Percentiles rank a stretch among this genome's conserved stretches.
These are phyloP conservation scores for Dinothrombium tinctorium DNA, from an alignment of 1,140 invertebrate species.

Conservation along the genomic window DNA sequence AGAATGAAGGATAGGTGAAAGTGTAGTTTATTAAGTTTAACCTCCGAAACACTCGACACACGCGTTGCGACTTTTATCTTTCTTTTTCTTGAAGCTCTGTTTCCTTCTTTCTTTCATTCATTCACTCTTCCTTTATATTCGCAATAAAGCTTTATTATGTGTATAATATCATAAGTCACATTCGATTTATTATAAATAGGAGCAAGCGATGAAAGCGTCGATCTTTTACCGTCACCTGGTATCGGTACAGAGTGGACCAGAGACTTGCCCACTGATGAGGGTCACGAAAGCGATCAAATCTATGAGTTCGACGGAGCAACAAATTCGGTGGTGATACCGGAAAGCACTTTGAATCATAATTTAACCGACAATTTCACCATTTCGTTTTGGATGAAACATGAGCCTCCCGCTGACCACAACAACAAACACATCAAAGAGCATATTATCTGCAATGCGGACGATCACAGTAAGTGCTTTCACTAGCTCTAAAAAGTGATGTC, in stretches of 20 bases:
- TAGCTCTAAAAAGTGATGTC: not conserved
- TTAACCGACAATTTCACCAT: conserved; percentile 59
- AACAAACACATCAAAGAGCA: conserved; percentile 82
- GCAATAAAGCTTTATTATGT: not conserved
- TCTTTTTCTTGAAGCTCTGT: not conserved
- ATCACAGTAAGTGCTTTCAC: conserved; percentile 49
- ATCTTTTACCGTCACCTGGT: conserved; percentile 61
- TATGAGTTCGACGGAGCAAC: conserved; percentile 75
- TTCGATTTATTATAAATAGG: conserved; percentile 24
- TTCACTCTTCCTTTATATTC: not conserved
- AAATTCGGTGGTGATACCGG: conserved; percentile 58
- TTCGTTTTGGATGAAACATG: conserved; percentile 76
- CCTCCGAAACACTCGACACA: too few species aligned
- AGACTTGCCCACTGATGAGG: conserved; percentile 63
- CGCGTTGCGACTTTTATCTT: too few species aligned
- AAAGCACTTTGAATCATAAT: conserved; percentile 29
- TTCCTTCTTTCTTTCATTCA: not conserved
- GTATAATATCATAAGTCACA: too few species aligned
- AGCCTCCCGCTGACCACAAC: conserved; percentile 31
- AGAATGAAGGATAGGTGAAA: too few species aligned
- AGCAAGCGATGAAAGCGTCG: conserved; percentile 38
- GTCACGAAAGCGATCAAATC: conserved; percentile 63
- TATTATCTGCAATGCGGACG: conserved; percentile 80
- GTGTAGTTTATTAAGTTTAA: too few species aligned
- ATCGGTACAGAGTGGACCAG: conserved; percentile 59